Percentiles rank a stretch among this genome's conserved stretches.
Conservation (phyloP, 2,797 vertebrate genomes). For the Darevskia mixta region DNA sequence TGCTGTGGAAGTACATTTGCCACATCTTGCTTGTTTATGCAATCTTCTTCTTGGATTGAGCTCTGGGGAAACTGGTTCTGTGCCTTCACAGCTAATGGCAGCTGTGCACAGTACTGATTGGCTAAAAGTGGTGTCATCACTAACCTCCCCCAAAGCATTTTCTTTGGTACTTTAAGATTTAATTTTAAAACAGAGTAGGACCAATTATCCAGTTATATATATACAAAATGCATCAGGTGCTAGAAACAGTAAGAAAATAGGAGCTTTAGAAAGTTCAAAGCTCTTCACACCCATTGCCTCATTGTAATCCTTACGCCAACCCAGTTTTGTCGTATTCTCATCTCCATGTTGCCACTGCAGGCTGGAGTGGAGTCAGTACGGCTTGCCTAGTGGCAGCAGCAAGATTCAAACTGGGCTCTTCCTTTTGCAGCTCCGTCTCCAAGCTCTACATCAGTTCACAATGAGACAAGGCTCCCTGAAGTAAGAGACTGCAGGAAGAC, state of each 20-base stretch:
- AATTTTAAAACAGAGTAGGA: neutral
- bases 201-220: neutral
- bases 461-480: constrained; percentile 43
- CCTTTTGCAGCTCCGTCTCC: neutral
- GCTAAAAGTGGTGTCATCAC: neutral
- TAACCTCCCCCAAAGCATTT: neutral
- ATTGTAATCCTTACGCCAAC: neutral
- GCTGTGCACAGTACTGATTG: neutral
- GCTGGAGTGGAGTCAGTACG: neutral
- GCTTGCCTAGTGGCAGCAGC: neutral
- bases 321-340: neutral
- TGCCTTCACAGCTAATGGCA: neutral
- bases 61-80: neutral
- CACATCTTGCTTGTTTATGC: neutral
- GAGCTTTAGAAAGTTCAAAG: neutral
- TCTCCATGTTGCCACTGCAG: neutral
- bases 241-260: neutral
- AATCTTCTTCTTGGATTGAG: neutral
- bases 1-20: neutral
- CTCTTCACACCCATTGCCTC: neutral
- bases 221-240: neutral
- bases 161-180: neutral
- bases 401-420: neutral
- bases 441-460: neutral
- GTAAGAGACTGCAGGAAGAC: constrained; percentile 5